These are phyloP conservation scores for Chitala chitala DNA, from an alignment of 2,113 vertebrate genomes.

Conservation along the genomic window DNA sequence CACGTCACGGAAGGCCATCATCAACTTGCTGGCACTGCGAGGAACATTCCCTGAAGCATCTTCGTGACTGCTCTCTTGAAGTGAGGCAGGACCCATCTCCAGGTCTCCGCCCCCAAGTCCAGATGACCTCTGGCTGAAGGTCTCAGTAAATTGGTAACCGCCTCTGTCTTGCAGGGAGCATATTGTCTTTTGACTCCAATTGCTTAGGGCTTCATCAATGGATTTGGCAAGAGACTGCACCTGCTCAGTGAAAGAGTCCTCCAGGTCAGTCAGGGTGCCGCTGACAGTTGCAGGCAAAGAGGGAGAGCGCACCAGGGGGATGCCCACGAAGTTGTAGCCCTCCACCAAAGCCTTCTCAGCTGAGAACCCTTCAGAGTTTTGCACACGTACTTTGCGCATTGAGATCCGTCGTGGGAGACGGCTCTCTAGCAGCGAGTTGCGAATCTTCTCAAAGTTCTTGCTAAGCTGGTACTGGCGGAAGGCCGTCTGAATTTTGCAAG, in stretches of 20 bases:
- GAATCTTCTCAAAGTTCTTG: conserved; percentile 99
- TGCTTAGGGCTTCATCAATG: conserved; percentile 94
- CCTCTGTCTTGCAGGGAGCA: conserved; percentile 86
- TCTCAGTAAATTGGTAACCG: conserved; percentile 82
- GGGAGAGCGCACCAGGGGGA: conserved; percentile 84
- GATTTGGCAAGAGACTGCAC: conserved; percentile 96
- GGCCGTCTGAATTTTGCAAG: conserved; percentile 96
- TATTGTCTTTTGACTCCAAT: conserved; percentile 96
- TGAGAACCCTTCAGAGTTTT: conserved; percentile 79
- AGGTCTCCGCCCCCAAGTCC: conserved; percentile 55
- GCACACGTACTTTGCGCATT: conserved; percentile 81
- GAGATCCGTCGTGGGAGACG: conserved; percentile 92
- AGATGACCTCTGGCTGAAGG: conserved; percentile 62
- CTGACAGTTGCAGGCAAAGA: conserved; percentile 82
- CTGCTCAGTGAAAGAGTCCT: conserved; percentile 96
- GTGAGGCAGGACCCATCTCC: conserved; percentile 42
- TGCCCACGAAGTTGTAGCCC: conserved; percentile 79
- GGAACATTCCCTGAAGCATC: conserved; percentile 65
- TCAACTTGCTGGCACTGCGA: conserved; percentile 81
- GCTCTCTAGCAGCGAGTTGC: conserved; percentile 93
- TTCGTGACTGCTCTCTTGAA: conserved; percentile 36
- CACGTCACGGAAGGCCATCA: conserved; percentile 97
- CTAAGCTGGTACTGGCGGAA: conserved; percentile 99
- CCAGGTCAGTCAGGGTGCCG: conserved; percentile 83
- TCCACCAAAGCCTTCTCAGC: conserved; percentile 86